Percentiles rank a stretch among this genome's conserved stretches.
Evolutionary conservation across 2,888 invertebrate genomes (phyloP).

Genomic region (Drosophila setosimentum): DNA sequence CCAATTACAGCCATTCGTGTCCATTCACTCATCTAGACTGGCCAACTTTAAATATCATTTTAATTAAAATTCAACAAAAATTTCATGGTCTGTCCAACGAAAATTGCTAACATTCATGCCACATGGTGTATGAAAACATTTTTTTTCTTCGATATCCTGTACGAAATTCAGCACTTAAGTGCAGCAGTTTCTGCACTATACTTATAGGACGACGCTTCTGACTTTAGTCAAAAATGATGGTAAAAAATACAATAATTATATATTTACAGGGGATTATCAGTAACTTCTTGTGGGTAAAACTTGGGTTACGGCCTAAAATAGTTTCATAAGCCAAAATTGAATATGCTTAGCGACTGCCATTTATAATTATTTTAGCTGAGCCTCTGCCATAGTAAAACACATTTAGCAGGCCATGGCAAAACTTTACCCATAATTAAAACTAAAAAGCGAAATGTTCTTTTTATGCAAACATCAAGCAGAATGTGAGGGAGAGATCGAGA

Average conservation of each 20-base stretch:
- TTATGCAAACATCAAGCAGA: conserved; percentile 39
- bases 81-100: conserved; percentile 30
- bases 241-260: not conserved
- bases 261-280: not conserved
- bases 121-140: conserved; percentile 59
- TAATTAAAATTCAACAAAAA: conserved; percentile 61
- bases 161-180: conserved; percentile 7
- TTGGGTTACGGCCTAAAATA: not conserved
- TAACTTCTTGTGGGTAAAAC: not conserved
- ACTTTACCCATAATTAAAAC: conserved; percentile 74
- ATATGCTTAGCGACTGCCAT: conserved; percentile 36
- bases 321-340: not conserved
- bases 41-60: conserved; percentile 57
- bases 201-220: not conserved
- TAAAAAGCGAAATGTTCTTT: conserved; percentile 66
- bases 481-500: not conserved
- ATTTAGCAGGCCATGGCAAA: conserved; percentile 64
- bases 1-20: conserved; percentile 72
- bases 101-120: conserved; percentile 30
- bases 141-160: not conserved
- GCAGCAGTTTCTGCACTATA: conserved; percentile 9
- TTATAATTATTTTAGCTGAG: conserved; percentile 60
- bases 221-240: not conserved
- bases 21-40: conserved; percentile 27
- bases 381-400: conserved; percentile 57